Evolutionary conservation across 2,113 vertebrate species (phyloP), one percentile per base, ranked within the genome.

Genomic region (Odobenus rosmarus): DNA sequence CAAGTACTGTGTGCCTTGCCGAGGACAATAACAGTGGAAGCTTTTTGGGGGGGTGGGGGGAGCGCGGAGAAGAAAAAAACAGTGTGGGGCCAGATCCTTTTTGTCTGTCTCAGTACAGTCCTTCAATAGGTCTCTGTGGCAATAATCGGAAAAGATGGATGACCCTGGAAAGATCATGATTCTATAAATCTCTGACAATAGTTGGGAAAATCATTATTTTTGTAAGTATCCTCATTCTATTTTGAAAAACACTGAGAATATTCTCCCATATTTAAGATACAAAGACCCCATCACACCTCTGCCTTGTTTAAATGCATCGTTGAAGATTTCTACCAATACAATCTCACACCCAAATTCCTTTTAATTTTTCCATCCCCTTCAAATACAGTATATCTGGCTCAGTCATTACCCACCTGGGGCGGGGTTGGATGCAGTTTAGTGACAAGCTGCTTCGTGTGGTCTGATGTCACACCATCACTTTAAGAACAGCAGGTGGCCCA

Each of bases 61-160:
- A 7, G 28, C 6, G 7, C 4, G 74, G 42, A 76, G 26, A 62
- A 85, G 61, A 31, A 77, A 85, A 94, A 64, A 7, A 11, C 33
- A 91, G 51, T 96, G n/a, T 74, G 46, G 28, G 93, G 21, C 31
- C 53, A 92, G 59, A 80, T 98, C 67, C 88, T 97, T 59, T 95
- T 93, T 39, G 0, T 0, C 61, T 88, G 42, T 93, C 94, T 96
- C 74, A 86, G 55, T 36, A 77, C 46, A 95, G 9, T 13, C 42
- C 12, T 96, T 87, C 33, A 51, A 3, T 23, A 72, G 51, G 26
- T 14, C 8, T 11, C 31, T 49, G 24, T 23, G 33, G 49, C 69
- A 33, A 91, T 74, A 61, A 55, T 72, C 7, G 51, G n/a, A 33
- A 95, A 51, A 86, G 55, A 83, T 53, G 39, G 51, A 46, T n/a